Evolutionary conservation across 2,113 vertebrate genomes (phyloP), one percentile per base, ranked within the genome.

Genomic region (Eudorcas thomsonii): DNA sequence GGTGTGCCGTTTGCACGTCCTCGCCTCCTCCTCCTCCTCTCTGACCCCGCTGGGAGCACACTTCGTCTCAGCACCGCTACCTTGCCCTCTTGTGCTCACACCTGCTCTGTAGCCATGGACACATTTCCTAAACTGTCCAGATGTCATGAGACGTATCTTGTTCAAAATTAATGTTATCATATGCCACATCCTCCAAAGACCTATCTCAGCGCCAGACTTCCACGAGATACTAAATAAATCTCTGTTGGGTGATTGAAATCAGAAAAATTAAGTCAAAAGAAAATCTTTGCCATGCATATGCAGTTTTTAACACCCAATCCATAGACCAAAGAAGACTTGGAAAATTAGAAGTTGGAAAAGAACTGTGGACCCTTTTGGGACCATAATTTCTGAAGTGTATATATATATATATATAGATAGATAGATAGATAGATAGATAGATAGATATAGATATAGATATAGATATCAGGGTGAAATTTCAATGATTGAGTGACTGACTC

Each of bases 261-360:
- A 87, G 55, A 55, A 81, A 93, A 64, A 86, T 87, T 62, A 84
- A 74, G n/a, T 64, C 48, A 7, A 64, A 95, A 98, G 90, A 93
- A 97, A 96, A 91, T 85, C n/a, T 71, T 48, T 54, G 5, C 36
- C n/a, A 26, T 2, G 30, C 26, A 50, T 16, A 33, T 55, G 9
- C 39, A 54, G 30, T 39, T 94, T 59, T 55, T 43, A 96, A 50
- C 39, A 5, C 14, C 23, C 26, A 71, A n/a, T 94, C 55, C 23
- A 87, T 16, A 81, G 71, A 91, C n/a, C 57, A 85, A 86, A 91
- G 14, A 77, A 91, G 14, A 77, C 80, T 77, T 88, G 33, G 83
- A 88, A 86, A 90, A 57, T 5, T 15, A 36, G 55, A 87, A 50
- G 33, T 14, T 28, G 43, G n/a, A 96, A 96, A 48, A 91, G 59